A percentile compares a stretch with the other conserved stretches of the same genome.
Conservation (phyloP, 2,797 vertebrate species). For the Chelmon rostratus region DNA sequence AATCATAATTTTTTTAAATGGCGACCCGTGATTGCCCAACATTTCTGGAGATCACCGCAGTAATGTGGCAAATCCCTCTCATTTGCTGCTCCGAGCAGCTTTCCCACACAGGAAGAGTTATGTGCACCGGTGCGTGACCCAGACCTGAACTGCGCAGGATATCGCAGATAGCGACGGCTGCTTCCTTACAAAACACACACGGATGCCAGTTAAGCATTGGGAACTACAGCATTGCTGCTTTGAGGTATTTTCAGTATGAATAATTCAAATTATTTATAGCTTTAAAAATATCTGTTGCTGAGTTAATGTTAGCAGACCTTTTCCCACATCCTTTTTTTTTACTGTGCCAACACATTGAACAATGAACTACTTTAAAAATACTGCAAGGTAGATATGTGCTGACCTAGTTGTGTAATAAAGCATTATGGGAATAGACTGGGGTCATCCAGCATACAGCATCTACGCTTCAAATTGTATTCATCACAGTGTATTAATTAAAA, state of each 20-base stretch:
- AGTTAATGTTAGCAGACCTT: slow-evolving; percentile 1
- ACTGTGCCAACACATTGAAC: neutral
- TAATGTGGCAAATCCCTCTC: slow-evolving; percentile 10
- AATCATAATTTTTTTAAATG: neutral
- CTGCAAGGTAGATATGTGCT: slow-evolving; percentile 33
- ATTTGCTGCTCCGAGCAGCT: neutral
- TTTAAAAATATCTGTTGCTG: slow-evolving; percentile 24
- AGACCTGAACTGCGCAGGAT: slow-evolving; percentile 38
- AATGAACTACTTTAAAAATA: slow-evolving; percentile 14
- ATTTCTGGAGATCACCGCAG: slow-evolving; percentile 24
- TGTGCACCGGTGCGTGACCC: slow-evolving; percentile 12
- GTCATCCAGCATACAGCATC: slow-evolving; percentile 1
- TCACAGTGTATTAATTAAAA: slow-evolving; percentile 7
- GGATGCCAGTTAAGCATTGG: slow-evolving; percentile 24
- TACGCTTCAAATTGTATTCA: neutral
- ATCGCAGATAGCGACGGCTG: neutral
- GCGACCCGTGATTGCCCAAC: neutral
- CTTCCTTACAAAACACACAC: slow-evolving; percentile 17
- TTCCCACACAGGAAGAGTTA: slow-evolving; percentile 5
- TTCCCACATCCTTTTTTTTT: neutral
- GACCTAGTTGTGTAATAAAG: slow-evolving; percentile 61
- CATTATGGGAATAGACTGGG: slow-evolving; percentile 24
- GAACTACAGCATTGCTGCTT: slow-evolving; percentile 50
- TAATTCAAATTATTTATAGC: slow-evolving; percentile 43
- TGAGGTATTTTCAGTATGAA: slow-evolving; percentile 46